Evolutionary conservation across 2,113 vertebrate genomes (phyloP).

Genomic region (Otus sunia): DNA sequence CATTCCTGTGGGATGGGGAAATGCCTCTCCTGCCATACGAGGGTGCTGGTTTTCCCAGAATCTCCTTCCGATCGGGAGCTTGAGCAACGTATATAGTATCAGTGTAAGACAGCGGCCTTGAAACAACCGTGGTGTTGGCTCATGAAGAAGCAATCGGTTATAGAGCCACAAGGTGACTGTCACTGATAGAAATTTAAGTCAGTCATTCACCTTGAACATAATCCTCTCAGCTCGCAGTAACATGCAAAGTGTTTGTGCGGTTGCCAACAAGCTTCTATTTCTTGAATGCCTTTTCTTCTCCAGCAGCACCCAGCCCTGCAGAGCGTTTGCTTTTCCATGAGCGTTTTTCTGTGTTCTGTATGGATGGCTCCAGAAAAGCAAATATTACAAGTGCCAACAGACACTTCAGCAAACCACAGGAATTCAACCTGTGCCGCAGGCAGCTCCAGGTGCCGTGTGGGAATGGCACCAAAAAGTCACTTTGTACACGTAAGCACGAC

Average conservation of each 20-base stretch:
- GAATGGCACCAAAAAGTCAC: not conserved
- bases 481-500: not conserved
- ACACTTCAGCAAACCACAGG: not conserved
- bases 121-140: not conserved
- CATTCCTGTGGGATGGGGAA: too few relatives aligned
- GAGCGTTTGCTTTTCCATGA: not conserved
- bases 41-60: not conserved
- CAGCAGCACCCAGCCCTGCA: not conserved
- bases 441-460: not conserved
- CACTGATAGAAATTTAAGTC: not conserved
- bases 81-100: not conserved
- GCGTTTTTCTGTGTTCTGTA: not conserved
- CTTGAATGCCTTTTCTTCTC: not conserved
- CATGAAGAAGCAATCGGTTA: not conserved
- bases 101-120: not conserved
- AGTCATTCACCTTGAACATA: not conserved
- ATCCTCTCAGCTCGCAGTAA: not conserved
- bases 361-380: not conserved
- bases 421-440: not conserved
- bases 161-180: not conserved
- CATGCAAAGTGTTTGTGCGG: not conserved
- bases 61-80: not conserved
- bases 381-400: not conserved
- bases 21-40: rapidly evolving
- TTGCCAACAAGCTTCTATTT: not conserved